Evolutionary conservation across 2,888 invertebrate species (phyloP).

Genomic region (Asteroscopus sphinx): DNA sequence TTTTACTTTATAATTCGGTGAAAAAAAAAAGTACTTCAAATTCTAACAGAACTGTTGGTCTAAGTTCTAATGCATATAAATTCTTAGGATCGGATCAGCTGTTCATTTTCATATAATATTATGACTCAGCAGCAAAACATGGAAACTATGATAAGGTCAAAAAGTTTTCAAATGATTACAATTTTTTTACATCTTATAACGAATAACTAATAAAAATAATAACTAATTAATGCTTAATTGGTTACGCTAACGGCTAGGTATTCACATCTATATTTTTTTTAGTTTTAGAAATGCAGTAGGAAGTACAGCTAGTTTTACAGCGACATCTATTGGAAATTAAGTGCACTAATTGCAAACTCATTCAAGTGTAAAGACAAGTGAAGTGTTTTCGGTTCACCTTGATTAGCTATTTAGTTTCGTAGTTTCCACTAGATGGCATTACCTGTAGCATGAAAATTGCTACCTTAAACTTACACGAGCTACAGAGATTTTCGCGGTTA

Average conservation of each 20-base stretch:
- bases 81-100: slow-evolving; percentile 13
- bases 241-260: not conserved
- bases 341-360: slow-evolving; percentile 16
- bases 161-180: slow-evolving; percentile 25
- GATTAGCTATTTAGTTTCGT: slow-evolving; percentile 26
- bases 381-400: too few species aligned
- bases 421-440: slow-evolving; percentile 36
- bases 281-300: not conserved
- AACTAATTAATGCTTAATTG: slow-evolving; percentile 6
- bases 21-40: too few species aligned
- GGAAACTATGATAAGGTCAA: slow-evolving; percentile 24
- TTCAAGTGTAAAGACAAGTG: slow-evolving; percentile 9
- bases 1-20: too few species aligned
- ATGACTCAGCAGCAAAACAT: slow-evolving; percentile 29
- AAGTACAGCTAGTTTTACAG: not conserved
- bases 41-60: too few species aligned
- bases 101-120: slow-evolving; percentile 11
- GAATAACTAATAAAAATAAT: not conserved
- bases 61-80: not conserved
- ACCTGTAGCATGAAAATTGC: slow-evolving; percentile 2
- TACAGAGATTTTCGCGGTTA: not conserved
- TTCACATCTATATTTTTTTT: slow-evolving; percentile 1
- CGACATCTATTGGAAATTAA: slow-evolving; percentile 39
- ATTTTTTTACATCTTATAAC: slow-evolving; percentile 26
- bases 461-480: too few species aligned